Evolutionary conservation across 1,140 invertebrate species (phyloP), one percentile per base, ranked within the genome.

Genomic region (Heliconius eleuchia): DNA sequence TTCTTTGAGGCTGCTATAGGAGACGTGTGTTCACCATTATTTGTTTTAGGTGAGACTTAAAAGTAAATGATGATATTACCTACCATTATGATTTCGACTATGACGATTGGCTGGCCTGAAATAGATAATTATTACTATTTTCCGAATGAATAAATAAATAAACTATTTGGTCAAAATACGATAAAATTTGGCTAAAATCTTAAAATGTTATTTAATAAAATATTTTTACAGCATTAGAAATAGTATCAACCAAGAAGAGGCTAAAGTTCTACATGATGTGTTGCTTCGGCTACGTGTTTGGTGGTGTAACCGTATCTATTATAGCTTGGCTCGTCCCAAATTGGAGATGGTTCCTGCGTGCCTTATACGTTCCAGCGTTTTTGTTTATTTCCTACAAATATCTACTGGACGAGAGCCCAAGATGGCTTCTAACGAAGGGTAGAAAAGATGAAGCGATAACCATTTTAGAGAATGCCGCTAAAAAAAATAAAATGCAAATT

Each of bases 341-440:
- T 76, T 93, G 90, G 90, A 86, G 91, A 78, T 87, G 81, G 50
- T 87, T 86, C n/a, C 77, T 94, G 4, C 82, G 88, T 76, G 83
- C 85, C 1, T 79, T 93, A 0, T 94, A 93, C 60, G 71, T 84
- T 4, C 91, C 90, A 3, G 85, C 87, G 11, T 71, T 94, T 34
- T 71, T 93, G 3, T 89, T 90, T 37, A 77, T 90, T 8, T 74
- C 84, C 11, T 92, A 89, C 57, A 80, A 80, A 8, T 94, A 83
- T 72, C 60, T 88, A 4, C 78, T 94, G 13, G 92, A 94, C 52
- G 92, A 94, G 81, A 93, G 91, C 60, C 88, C 89, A 18, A 86
- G 92, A 82, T 98, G 97, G 97, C 92, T 98, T 8, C 86, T 98
- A 55, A 96, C 96, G 1, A 96, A 96, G 79, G 89, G 89, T 6